Percentiles rank a stretch among this genome's conserved stretches.
phyloP scores from a whole-genome alignment of 2,113 vertebrate genomes.

The Nothoprocta pentlandii region DNA sequence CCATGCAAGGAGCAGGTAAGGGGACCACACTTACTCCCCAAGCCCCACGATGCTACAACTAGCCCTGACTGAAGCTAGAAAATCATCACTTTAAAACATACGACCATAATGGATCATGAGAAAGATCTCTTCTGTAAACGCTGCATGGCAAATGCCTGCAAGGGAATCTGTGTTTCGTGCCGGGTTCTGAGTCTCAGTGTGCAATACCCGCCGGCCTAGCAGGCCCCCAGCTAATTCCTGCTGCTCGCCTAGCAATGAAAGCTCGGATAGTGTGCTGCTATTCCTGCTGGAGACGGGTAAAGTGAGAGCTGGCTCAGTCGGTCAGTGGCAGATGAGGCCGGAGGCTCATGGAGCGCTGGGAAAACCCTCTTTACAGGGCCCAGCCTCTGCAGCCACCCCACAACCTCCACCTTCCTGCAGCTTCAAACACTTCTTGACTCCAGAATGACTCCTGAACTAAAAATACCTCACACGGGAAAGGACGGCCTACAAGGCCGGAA shows the following conservation, averaged over 20 bases:
- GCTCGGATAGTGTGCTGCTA: fast-evolving
- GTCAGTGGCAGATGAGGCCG: background rate
- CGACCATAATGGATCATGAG: background rate
- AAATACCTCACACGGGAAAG: background rate
- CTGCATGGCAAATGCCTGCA: background rate
- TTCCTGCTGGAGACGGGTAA: background rate
- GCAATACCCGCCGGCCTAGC: background rate
- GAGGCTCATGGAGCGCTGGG: background rate
- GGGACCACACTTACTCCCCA: background rate
- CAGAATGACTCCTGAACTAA: background rate
- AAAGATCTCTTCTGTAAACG: background rate
- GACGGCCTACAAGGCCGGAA: background rate
- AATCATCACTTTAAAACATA: background rate
- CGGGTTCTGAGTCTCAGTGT: background rate
- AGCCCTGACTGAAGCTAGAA: background rate
- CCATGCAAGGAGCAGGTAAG: fast-evolving
- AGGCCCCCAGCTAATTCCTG: background rate
- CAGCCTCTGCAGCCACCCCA: background rate
- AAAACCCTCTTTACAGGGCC: fast-evolving
- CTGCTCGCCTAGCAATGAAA: background rate
- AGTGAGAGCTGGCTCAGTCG: background rate
- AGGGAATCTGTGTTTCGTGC: background rate
- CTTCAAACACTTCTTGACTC: background rate
- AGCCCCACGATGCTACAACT: fast-evolving
- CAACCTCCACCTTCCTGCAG: background rate